Evolutionary conservation across 2,113 vertebrate genomes (phyloP), one percentile per base, ranked within the genome.

Genomic region (Uria aalge): DNA sequence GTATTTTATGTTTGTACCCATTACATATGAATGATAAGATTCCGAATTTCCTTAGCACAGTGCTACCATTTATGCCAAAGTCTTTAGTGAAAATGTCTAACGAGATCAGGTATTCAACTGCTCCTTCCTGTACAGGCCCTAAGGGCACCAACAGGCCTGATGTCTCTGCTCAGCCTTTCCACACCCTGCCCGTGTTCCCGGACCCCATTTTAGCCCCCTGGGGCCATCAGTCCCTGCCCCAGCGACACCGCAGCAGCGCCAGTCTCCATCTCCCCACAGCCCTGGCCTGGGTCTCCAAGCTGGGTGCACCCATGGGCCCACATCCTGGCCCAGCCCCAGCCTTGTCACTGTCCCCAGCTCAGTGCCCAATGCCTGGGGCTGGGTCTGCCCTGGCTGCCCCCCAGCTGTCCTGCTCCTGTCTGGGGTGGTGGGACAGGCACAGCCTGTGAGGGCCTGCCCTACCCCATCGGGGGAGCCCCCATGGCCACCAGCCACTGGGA

Each of bases 391-490:
- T 0, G 2, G 15, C 21, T 63, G 15, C 11, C 9, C 32, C 14
- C 6, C 10, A 5, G 6, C 19, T 29, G n/a, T n/a, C 24, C 41
- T 32, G 8, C 21, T 82, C 5, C 21, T 53, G 2, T 11, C 32
- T 48, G 38, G 19, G 16, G 3, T 3, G 0, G 13, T 57, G 22
- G 45, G 19, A 36, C 11, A 3, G 7, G 15, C 30, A 41, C 52
- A 32, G 12, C 20, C 19, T 71, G 21, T 55, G 17, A 34, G 10
- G 23, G 11, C 17, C 30, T 79, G 68, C 34, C 60, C 41, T 62
- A 3, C 5, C 20, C 9, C 27, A 40, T 15, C 1, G 1, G 34
- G 48, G 26, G 2, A 56, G 0, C 27, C 6, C 7, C 45, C 11
- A 5, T 29, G n/a, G 34, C 10, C 4, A 0, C 23, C 34, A 2